These are phyloP conservation scores for Muntiacus muntjak DNA, from an alignment of 2,113 vertebrate genomes.

Conservation along the genomic window DNA sequence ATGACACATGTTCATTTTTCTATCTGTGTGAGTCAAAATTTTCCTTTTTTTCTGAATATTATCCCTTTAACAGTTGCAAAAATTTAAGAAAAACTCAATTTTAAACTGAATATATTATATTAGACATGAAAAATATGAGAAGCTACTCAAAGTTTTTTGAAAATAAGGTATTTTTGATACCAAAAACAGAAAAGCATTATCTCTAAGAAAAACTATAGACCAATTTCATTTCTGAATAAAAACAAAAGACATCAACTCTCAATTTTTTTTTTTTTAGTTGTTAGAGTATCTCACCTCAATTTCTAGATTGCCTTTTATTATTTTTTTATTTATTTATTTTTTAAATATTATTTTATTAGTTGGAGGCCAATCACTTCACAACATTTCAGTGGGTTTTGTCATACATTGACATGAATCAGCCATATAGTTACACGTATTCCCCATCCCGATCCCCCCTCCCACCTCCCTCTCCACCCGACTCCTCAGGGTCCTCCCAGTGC, in stretches of 20 bases:
- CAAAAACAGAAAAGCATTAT: not conserved
- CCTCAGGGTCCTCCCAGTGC: no score
- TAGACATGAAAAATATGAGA: constrained; percentile 21
- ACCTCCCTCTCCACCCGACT: no score
- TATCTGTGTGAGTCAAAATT: not conserved
- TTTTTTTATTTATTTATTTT: no score
- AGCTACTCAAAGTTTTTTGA: not conserved
- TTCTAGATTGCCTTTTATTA: no score
- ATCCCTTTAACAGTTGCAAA: not conserved
- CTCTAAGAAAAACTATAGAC: not conserved
- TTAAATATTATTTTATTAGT: no score
- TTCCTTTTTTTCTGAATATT: constrained; percentile 26
- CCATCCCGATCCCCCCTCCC: no score
- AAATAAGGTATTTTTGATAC: constrained; percentile 10
- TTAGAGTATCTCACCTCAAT: no score
- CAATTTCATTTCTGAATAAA: constrained; percentile 26
- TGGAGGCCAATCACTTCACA: no score
- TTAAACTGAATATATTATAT: constrained; percentile 19
- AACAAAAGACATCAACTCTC: not conserved
- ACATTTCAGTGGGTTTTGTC: no score
- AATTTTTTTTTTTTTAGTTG: no score
- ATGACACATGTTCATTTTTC: not conserved
- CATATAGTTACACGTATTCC: no score
- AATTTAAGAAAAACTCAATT: constrained; percentile 10
- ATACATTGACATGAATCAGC: no score